phyloP scores from a whole-genome alignment of 2,888 invertebrate genomes.

The Rhagium mordax region DNA sequence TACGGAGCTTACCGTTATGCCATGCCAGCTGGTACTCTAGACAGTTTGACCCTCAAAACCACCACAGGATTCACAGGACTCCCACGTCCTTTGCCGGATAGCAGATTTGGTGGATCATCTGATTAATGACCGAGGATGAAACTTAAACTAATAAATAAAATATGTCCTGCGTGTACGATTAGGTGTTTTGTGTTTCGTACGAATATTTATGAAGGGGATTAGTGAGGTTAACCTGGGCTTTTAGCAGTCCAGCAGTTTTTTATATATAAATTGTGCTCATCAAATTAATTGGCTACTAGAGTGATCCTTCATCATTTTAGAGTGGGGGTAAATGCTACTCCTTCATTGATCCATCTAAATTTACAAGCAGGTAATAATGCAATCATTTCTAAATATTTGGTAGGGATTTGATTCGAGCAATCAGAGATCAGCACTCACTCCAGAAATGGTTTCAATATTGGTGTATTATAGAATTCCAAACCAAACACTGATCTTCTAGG shows the following conservation, averaged over 20 bases:
- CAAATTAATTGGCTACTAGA: no score
- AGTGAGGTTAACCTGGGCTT: background rate
- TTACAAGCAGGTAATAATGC: no score
- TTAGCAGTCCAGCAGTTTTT: background rate
- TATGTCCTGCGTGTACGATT: background rate
- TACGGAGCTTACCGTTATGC: constrained; percentile 36
- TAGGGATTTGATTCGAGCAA: no score
- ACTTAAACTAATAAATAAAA: constrained; percentile 24
- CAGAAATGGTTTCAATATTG: no score
- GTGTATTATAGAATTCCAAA: no score
- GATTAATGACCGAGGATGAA: constrained; percentile 29
- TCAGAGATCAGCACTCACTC: no score
- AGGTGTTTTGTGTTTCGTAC: background rate
- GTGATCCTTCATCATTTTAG: no score
- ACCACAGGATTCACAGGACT: constrained; percentile 27
- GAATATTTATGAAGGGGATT: background rate
- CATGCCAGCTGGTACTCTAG: constrained; percentile 40
- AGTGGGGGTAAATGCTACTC: no score
- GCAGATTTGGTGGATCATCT: constrained; percentile 21
- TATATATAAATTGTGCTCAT: no score
- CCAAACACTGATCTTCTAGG: no score
- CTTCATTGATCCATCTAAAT: no score
- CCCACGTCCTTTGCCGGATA: constrained; percentile 25
- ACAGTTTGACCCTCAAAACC: constrained; percentile 31
- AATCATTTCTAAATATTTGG: no score